A percentile compares a stretch with the other conserved stretches of the same genome.
phyloP scores from a whole-genome alignment of 2,113 vertebrate species.

The Platycercus adscitus region DNA sequence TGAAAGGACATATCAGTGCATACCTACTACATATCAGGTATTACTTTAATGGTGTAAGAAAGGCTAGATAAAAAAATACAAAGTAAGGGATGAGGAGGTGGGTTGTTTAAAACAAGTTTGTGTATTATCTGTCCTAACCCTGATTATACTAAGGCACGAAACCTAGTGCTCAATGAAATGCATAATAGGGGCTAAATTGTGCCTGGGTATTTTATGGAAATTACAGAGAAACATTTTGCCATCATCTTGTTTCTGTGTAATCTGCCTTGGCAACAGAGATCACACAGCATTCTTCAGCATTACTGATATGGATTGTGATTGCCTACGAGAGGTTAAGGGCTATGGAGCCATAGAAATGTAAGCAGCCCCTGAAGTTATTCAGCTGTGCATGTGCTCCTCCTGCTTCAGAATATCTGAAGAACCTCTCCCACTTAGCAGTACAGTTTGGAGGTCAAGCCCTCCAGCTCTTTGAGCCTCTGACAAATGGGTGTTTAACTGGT shows the following conservation, averaged over 20 bases:
- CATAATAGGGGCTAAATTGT: neutral
- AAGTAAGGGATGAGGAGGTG: neutral
- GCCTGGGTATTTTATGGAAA: neutral
- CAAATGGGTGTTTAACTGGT: neutral
- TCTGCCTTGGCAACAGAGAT: neutral
- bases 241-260: neutral
- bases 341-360: rapidly evolving
- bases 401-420: neutral
- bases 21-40: neutral
- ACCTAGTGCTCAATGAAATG: neutral
- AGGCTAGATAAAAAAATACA: neutral
- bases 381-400: rapidly evolving
- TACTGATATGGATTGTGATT: rapidly evolving
- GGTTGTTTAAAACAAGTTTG: neutral
- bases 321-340: neutral
- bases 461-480: neutral
- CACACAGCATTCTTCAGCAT: neutral
- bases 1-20: neutral
- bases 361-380: neutral
- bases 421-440: neutral
- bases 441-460: neutral
- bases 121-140: neutral
- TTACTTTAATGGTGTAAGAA: neutral
- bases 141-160: neutral
- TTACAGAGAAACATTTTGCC: neutral